Base-by-base conservation (phyloP, 2,113 vertebrate species). In the Anguilla rostrata region DNA sequence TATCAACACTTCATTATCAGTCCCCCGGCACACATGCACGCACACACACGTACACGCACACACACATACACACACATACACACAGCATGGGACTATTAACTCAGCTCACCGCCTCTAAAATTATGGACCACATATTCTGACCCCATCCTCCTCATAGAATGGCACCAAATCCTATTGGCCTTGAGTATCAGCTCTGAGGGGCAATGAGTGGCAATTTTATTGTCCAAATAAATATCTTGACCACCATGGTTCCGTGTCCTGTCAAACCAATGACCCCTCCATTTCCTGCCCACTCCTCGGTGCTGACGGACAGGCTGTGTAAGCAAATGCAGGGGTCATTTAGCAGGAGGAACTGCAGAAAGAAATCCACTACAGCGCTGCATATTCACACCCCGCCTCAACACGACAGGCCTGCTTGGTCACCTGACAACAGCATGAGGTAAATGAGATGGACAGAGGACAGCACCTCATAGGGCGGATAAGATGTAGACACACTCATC, bases 171-270 rank as follows among this genome's bases (percentile, higher is more conserved):
- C 0, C 56, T 0, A 66, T 94, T 94, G 95, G 93, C 94, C 93
- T 93, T 92, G 91, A 90, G 90, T 94, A 92, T 94, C 92, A 94
- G 91, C 90, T 91, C 89, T 87, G 92, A 93, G 93, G 91, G 91
- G 90, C 92, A 92, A 89, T 94, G 92, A 94, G 90, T 92, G 82
- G 82, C 66, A 79, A 83, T 43, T 41, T 60, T 29, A 83, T 11
- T 66, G 71, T 63, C 43, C 89, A 56, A 88, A 92, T 90, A 91
- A 88, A 92, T 87, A 89, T 89, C 87, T 91, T 93, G 91, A 93
- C 93, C 92, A 89, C 43, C 11, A 78, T 15, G 26, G 89, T 90
- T 92, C 93, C 92, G 92, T 90, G 90, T 93, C 89, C 92, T 84
- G 84, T 93, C 92, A 90, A 84, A 90, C 91, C 92, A 92, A 88